Evolutionary conservation across 1,140 invertebrate genomes (phyloP).

Genomic region (Helicoverpa zea): DNA sequence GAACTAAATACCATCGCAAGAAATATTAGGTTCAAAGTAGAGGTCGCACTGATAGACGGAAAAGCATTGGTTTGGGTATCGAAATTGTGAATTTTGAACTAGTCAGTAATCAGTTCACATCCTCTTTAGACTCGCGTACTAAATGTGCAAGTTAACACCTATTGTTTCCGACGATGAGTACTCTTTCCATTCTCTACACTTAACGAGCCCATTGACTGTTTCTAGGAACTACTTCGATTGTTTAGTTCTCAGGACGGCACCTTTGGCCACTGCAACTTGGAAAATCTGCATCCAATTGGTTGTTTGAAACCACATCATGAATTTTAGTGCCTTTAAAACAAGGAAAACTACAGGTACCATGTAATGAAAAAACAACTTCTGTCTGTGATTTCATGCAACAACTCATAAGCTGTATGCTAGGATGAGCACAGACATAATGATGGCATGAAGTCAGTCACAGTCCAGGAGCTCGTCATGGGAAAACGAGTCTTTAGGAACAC

Average conservation of each 20-base stretch:
- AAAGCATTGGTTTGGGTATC: neutral
- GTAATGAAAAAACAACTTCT: neutral
- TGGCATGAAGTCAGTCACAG: conserved; percentile 69
- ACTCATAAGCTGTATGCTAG: conserved; percentile 49
- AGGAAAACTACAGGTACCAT: conserved; percentile 60
- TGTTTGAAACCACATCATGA: conserved; percentile 59
- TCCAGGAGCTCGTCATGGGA: conserved; percentile 80
- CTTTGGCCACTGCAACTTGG: conserved; percentile 58
- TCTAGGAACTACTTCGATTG: conserved; percentile 71
- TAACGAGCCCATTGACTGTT: conserved; percentile 58
- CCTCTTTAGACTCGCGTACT: conserved; percentile 54
- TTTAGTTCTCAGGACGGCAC: conserved; percentile 69
- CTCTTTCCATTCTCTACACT: conserved; percentile 62
- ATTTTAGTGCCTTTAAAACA: conserved; percentile 51
- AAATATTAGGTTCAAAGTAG: neutral
- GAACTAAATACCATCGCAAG: neutral
- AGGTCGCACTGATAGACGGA: neutral
- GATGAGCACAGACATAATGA: conserved; percentile 51
- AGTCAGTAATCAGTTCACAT: conserved; percentile 64
- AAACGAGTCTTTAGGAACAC: conserved; percentile 64
- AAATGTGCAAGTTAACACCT: conserved; percentile 68
- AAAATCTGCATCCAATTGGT: conserved; percentile 58
- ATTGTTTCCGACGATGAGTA: conserved; percentile 69
- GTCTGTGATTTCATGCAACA: conserved; percentile 34
- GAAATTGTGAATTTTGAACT: conserved; percentile 16